Conservation (phyloP, 2,113 vertebrate species). For the Aldabrachelys gigantea region DNA sequence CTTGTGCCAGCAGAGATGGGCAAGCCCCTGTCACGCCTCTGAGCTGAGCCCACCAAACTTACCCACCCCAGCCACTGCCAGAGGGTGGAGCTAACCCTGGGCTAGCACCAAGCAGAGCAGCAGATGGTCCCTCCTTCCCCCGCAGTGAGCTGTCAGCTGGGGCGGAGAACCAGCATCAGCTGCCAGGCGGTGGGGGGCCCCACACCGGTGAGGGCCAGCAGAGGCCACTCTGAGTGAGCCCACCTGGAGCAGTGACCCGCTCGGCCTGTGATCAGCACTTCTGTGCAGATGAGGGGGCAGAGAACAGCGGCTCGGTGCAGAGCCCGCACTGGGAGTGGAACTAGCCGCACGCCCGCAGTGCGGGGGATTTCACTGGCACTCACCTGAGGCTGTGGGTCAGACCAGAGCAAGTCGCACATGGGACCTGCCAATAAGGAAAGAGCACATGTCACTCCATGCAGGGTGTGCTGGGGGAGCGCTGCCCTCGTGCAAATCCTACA, state of each 20-base stretch:
- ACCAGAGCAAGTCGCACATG: constrained; percentile 89
- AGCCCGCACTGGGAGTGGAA: background rate
- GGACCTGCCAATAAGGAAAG: constrained; percentile 78
- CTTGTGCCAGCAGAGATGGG: background rate
- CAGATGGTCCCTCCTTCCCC: no score
- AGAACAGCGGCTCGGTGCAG: background rate
- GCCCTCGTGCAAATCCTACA: background rate
- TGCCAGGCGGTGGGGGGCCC: background rate
- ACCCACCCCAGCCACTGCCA: no score
- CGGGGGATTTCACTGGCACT: background rate
- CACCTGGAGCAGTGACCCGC: background rate
- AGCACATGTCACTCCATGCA: background rate
- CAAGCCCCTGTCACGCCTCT: background rate
- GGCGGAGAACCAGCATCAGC: background rate
- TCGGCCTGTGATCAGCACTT: no score
- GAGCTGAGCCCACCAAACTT: background rate
- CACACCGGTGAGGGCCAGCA: background rate
- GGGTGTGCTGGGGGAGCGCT: background rate
- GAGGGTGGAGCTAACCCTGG: no score
- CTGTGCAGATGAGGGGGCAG: background rate
- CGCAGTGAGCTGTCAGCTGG: no score
- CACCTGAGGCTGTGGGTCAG: constrained; percentile 11
- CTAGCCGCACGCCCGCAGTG: no score
- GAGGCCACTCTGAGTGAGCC: background rate
- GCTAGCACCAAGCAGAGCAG: background rate